Evolutionary conservation across 2,888 invertebrate genomes (phyloP).

Genomic region (Xestia xanthographa): DNA sequence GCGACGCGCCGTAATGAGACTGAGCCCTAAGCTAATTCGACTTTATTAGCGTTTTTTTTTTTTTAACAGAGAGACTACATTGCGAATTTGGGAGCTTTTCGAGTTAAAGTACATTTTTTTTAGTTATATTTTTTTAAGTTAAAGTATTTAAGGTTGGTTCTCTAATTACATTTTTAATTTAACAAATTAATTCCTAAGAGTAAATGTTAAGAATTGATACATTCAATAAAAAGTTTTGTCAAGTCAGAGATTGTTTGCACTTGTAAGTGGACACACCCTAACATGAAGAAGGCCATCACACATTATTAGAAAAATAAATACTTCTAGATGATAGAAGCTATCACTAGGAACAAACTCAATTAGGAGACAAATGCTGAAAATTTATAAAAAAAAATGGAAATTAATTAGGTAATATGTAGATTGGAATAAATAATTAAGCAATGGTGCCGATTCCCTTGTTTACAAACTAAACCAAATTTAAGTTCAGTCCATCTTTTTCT

Average conservation of each 20-base stretch:
- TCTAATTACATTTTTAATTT: neutral
- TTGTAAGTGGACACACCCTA: neutral
- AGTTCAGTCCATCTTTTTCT: too few relatives aligned
- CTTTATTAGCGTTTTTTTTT: conserved; percentile 4
- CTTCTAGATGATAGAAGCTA: neutral
- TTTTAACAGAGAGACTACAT: neutral
- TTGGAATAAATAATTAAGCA: too few relatives aligned
- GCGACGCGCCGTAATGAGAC: conserved; percentile 6
- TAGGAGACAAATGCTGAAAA: too few relatives aligned
- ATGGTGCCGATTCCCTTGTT: too few relatives aligned
- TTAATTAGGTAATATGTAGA: too few relatives aligned
- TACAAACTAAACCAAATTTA: too few relatives aligned
- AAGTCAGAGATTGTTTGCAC: neutral
- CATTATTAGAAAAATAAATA: neutral
- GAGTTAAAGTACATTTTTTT: neutral
- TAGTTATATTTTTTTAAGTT: neutral
- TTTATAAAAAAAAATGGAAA: neutral
- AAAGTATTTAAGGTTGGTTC: neutral
- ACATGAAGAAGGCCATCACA: neutral
- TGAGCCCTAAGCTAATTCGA: conserved; percentile 2
- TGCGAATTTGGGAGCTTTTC: neutral
- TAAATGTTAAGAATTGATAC: neutral
- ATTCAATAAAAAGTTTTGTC: too few relatives aligned
- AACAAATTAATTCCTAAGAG: neutral
- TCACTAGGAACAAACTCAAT: too few relatives aligned